Evolutionary conservation across 1,140 invertebrate species (phyloP), one percentile per base, ranked within the genome.

Genomic region (Panulirus ornatus): DNA sequence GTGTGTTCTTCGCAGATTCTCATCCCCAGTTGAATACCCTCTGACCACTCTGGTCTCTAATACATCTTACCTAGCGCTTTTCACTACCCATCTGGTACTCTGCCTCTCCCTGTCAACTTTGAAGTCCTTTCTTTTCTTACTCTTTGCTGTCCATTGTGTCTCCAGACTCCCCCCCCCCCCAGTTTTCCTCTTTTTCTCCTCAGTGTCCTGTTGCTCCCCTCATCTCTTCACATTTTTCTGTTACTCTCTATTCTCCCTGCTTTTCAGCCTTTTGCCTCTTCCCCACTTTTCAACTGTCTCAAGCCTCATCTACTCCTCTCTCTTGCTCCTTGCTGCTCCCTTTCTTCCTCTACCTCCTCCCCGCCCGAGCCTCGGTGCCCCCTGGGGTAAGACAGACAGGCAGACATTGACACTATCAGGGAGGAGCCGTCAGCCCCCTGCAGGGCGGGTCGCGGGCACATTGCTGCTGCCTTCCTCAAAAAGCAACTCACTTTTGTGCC

Each of bases 341-440:
- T 42, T 16, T 78, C 38, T 16, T 14, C 38, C 9, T 42, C 40
- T 27, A 14, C 75, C 40, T 11, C 38, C 34, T 38, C 34, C 51
- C 58, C 27, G 34, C 27, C 42, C 27, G 14, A 22, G n/a, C 14
- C 34, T 51, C 16, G 2, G 2, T 27, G 2, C 47, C 44, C 34
- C 47, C 47, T 44, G 19, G 30, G 36, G 47, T 58, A 22, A 58
- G 47, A 36, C n/a, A 40, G 51, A 40, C 58, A 40, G 8, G 51
- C 38, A 40, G 51, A n/a, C 58, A 36, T 42, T 42, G 51, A 58
- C 58, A 63, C 58, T 63, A 63, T 83, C 51, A 63, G 51, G 6
- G 19, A 36, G 22, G n/a, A 34, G 51, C 51, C 51, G 58, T 66
- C 81, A 63, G 81, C 38, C 19, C 58, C 34, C 38, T 54, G 14